Evolutionary conservation across 2,113 vertebrate genomes (phyloP), one percentile per base, ranked within the genome.

Genomic region (Phalacrocorax aristotelis): DNA sequence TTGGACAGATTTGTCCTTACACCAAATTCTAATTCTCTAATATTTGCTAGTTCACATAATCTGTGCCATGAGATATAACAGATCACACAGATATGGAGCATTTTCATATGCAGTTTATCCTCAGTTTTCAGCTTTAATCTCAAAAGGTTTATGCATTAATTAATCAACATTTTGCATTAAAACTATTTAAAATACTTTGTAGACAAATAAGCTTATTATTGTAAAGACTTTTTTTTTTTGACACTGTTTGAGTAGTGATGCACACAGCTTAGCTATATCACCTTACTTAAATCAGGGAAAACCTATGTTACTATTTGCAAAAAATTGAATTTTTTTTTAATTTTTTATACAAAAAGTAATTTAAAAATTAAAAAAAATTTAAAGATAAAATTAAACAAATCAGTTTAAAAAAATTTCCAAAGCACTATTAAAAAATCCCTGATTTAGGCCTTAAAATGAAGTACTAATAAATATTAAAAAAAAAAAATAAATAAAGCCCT

Each of bases 211-310:
- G 14, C 3, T 64, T 60, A 32, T 9, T 34, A 4, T 32, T 64
- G 38, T 51, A 20, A 20, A 7, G 6, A 9, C 1, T 38, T 38
- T 0, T 0, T 9, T 9, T n/a, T 20, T 48, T 57, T 44, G 6
- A 2, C 30, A 29, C 20, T 3, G 1, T 49, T 82, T 61, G 32
- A 29, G 4, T 34, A 30, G 3, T 30, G 27, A 74, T 58, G 7
- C 19, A 58, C 0, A 3, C 7, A 48, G 8, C 8, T 74, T 52
- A 74, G 16, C 36, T 64, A 38, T 19, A 12, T 65, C 9, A 34
- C 6, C 19, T 42, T 61, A 29, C 32, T 72, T 69, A 64, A 55
- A 40, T 66, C 27, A 74, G 19, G 1, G 14, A 1, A n/a, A 22
- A 4, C 8, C 10, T 69, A 7, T 21, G 6, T 38, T 57, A 36